These are phyloP conservation scores for Thyatira batis DNA, from an alignment of 2,888 invertebrate species.

Conservation along the genomic window DNA sequence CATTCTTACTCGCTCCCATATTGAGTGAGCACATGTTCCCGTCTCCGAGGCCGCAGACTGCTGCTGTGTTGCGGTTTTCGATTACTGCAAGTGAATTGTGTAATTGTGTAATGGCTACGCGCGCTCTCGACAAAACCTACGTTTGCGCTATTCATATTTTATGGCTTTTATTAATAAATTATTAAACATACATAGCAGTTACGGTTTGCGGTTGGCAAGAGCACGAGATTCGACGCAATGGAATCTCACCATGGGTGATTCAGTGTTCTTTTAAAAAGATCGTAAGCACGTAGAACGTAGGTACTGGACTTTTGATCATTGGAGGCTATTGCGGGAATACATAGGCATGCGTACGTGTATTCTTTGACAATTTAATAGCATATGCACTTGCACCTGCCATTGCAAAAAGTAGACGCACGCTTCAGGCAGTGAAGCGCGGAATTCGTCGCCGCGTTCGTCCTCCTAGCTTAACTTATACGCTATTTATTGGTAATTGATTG, in stretches of 20 bases:
- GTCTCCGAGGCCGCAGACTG: conserved; percentile 59
- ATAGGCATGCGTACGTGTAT: conserved; percentile 62
- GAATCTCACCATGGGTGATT: conserved; percentile 17
- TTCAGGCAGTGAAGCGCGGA: conserved; percentile 76
- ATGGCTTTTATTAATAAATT: conserved; percentile 47
- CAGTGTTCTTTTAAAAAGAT: conserved; percentile 24
- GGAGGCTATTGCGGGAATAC: conserved; percentile 59
- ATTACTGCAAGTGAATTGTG: conserved; percentile 48
- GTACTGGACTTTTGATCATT: conserved; percentile 70
- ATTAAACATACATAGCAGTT: conserved; percentile 44
- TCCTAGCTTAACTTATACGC: conserved; percentile 73
- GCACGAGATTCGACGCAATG: conserved; percentile 18
- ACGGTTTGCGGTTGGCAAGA: conserved; percentile 53
- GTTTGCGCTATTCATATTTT: conserved; percentile 49
- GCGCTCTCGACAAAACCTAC: conserved; percentile 44
- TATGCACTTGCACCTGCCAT: conserved; percentile 76
- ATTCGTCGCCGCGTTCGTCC: conserved; percentile 73
- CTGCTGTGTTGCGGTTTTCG: conserved; percentile 70
- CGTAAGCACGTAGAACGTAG: conserved; percentile 13
- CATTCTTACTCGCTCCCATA: conserved; percentile 56
- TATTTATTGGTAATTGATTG: conserved; percentile 81
- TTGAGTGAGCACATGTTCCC: conserved; percentile 68
- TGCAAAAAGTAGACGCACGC: conserved; percentile 80
- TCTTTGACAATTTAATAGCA: conserved; percentile 82
- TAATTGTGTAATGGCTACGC: conserved; percentile 58